Evolutionary conservation across 2,888 invertebrate genomes (phyloP), one percentile per base, ranked within the genome.

Genomic region (Stenolophus ochropezus): DNA sequence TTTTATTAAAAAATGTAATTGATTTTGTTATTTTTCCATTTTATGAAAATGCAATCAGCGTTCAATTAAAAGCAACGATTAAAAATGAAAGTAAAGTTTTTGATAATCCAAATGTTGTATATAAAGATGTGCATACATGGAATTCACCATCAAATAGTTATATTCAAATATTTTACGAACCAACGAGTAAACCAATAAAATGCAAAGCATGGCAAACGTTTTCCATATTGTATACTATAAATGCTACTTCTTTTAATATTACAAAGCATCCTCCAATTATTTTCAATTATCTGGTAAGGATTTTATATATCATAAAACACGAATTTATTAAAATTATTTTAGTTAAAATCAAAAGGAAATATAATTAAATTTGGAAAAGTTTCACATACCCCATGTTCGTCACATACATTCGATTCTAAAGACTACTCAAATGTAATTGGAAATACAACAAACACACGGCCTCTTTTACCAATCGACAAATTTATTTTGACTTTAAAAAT

Each of bases 401-500:
- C 84, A 47, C 74, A 83, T 5, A 71, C 85, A 23, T 85, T 86
- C 75, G 86, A 85, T 81, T 80, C 83, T 11, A 83, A 83, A 14
- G 85, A 87, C 56, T 82, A 87, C 49, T 84, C 84, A 81, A 87
- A 88, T 83, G 83, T 87, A 14, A 83, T 89, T 42, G 89, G 88
- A 47, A 83, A 83, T 86, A 87, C 49, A 86, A 86, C 81, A 87
- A 85, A 76, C 84, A 84, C 0, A 87, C 86, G 82, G 80, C 83
- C n/a, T 81, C 85, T 82, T 11, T 83, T 83, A 47, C 82, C 83
- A 14, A 81, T 87, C 51, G 88, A 85, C 81, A 90, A 89, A 85
- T 91, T 89, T 73, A 89, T 88, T 0, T 84, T 91, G 25, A 90
- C 89, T 83, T 89, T 91, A 6, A 89, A 89, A 84, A 87, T 91